A percentile compares a stretch with the other conserved stretches of the same genome.
Evolutionary conservation across 2,113 vertebrate genomes (phyloP).

Genomic region (Bubalus kerabau): DNA sequence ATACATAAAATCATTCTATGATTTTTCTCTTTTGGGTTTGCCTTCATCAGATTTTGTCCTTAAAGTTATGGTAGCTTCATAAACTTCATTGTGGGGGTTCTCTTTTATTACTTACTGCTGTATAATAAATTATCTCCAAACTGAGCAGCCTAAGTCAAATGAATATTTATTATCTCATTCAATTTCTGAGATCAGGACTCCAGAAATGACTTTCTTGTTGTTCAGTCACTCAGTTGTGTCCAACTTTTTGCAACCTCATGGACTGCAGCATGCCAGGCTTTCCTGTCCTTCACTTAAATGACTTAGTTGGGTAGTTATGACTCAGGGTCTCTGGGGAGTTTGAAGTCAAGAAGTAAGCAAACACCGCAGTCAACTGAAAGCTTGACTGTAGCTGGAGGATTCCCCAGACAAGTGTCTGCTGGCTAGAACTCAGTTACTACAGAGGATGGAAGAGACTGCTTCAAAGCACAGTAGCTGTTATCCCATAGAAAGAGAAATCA

Average conservation of each 20-base stretch:
- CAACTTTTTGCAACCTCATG: not conserved
- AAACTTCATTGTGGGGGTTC: not conserved
- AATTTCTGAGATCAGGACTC: not conserved
- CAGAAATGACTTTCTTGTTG: not conserved
- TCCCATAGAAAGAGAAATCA: not conserved
- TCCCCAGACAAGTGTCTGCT: not conserved
- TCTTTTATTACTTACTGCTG: not conserved
- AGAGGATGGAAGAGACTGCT: not conserved
- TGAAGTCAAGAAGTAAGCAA: not conserved
- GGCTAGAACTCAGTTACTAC: not conserved
- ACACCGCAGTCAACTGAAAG: not conserved
- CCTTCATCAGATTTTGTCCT: not conserved
- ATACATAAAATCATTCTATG: not conserved
- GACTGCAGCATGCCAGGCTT: not conserved
- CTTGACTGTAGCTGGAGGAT: not conserved
- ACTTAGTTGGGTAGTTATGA: not conserved
- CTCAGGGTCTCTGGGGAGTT: not conserved
- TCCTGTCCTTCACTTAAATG: not conserved
- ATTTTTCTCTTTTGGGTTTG: not conserved
- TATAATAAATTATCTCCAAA: not conserved
- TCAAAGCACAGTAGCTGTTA: not conserved
- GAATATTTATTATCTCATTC: not conserved
- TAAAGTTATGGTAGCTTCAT: not conserved
- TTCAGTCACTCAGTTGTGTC: not conserved
- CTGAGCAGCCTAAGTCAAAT: not conserved